Conservation (phyloP, 2,888 invertebrate species). For the Patella ulyssiponensis region DNA sequence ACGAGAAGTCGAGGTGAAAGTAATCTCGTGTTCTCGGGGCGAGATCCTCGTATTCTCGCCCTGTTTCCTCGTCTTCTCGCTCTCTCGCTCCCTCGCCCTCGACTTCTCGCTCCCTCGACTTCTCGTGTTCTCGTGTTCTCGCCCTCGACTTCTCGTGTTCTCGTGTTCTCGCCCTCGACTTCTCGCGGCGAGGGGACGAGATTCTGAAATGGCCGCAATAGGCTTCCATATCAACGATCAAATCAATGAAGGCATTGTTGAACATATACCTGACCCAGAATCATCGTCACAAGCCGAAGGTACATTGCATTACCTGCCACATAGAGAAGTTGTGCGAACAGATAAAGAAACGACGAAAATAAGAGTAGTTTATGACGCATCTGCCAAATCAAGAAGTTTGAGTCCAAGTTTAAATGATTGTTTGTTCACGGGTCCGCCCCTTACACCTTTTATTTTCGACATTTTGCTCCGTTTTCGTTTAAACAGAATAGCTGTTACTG, state of each 20-base stretch:
- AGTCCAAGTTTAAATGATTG: constrained; percentile 1
- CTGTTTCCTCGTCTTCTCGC: too few species aligned
- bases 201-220: too few species aligned
- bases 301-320: not conserved
- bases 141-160: too few species aligned
- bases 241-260: not conserved
- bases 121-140: too few species aligned
- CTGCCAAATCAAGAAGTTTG: not conserved
- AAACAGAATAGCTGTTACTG: not conserved
- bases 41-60: too few species aligned
- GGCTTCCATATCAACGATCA: too few species aligned
- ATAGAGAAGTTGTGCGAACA: not conserved
- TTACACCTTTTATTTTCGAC: not conserved
- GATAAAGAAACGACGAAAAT: not conserved
- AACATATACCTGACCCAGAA: not conserved
- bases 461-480: not conserved
- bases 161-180: too few species aligned
- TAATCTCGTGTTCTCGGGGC: too few species aligned
- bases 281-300: not conserved
- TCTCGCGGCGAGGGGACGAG: too few species aligned
- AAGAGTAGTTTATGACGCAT: not conserved
- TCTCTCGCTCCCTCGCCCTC: too few species aligned
- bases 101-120: too few species aligned
- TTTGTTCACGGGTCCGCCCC: not conserved
- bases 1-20: too few species aligned